phyloP scores from a whole-genome alignment of 2,888 invertebrate species.

The Nineta flava region DNA sequence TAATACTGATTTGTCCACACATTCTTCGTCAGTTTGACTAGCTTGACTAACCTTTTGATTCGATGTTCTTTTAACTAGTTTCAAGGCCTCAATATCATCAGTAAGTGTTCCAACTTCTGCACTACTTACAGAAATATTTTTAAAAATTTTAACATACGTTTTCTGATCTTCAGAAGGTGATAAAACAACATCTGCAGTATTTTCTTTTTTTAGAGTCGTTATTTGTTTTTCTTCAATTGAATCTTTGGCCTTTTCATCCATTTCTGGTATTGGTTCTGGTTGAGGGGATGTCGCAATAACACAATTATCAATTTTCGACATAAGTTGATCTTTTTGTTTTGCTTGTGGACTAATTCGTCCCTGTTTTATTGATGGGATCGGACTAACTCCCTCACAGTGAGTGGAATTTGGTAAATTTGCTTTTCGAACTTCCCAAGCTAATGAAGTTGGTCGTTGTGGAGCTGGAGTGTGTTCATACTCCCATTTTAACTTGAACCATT shows the following conservation, averaged over 20 bases:
- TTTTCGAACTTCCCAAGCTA: conserved; percentile 94
- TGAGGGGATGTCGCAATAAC: conserved; percentile 1
- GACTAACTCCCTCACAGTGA: conserved; percentile 23
- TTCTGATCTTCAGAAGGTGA: conserved; percentile 29
- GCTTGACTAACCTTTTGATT: conserved; percentile 21
- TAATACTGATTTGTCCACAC: conserved; percentile 17
- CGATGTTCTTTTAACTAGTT: conserved; percentile 17
- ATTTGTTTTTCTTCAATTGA: background rate
- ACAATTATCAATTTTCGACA: background rate
- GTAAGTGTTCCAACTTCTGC: conserved; percentile 27
- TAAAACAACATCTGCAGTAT: conserved; percentile 9
- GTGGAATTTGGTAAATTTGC: conserved; percentile 31
- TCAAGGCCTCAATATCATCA: conserved; percentile 24
- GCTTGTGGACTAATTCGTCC: conserved; percentile 18
- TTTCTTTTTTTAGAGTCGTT: background rate
- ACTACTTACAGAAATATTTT: conserved; percentile 25
- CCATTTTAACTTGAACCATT: conserved; percentile 87
- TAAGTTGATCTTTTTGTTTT: background rate
- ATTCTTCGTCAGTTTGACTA: conserved; percentile 17
- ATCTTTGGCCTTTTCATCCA: conserved; percentile 4
- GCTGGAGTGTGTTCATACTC: conserved; percentile 82
- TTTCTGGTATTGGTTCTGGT: conserved; percentile 4
- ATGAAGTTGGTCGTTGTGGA: conserved; percentile 69
- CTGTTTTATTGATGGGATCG: conserved; percentile 32
- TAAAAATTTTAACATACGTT: conserved; percentile 24